Evolutionary conservation across 2,797 vertebrate species (phyloP).

Genomic region (Chrysolophus pictus): DNA sequence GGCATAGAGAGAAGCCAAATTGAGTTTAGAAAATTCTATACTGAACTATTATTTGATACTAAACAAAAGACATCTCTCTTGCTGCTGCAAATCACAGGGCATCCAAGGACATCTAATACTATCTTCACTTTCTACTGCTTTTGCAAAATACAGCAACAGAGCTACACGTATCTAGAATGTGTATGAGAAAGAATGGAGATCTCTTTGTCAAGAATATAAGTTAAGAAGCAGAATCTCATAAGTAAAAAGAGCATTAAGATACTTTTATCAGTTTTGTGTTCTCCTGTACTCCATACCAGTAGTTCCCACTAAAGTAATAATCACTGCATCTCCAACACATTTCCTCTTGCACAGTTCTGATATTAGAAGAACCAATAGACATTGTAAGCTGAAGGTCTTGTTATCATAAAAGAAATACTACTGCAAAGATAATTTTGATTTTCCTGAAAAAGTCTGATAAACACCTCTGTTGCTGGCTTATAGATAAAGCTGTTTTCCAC

Average conservation of each 20-base stretch:
- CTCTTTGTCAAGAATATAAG: not conserved
- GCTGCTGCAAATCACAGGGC: slow-evolving; percentile 40
- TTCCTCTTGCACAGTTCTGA: not conserved
- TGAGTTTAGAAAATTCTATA: slow-evolving; percentile 49
- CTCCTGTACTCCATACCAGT: not conserved
- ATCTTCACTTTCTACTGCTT: not conserved
- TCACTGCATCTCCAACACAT: not conserved
- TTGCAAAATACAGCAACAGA: slow-evolving; percentile 39
- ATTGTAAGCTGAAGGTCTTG: not conserved
- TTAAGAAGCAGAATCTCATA: not conserved
- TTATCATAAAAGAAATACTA: not conserved
- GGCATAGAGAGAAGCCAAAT: slow-evolving; percentile 34
- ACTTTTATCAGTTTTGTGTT: not conserved
- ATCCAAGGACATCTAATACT: slow-evolving; percentile 1
- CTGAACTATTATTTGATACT: slow-evolving; percentile 30
- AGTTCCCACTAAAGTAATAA: not conserved
- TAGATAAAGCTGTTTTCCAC: not conserved
- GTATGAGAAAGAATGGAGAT: not conserved
- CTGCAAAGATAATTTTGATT: not conserved
- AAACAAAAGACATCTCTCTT: slow-evolving; percentile 28
- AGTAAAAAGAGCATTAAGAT: not conserved
- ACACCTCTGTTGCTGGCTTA: not conserved
- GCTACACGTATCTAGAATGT: not conserved
- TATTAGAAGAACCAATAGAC: not conserved
- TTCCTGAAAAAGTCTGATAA: not conserved